These are phyloP conservation scores for Drosophila biarmipes DNA, from an alignment of 1,140 invertebrate genomes.

Conservation along the genomic window DNA sequence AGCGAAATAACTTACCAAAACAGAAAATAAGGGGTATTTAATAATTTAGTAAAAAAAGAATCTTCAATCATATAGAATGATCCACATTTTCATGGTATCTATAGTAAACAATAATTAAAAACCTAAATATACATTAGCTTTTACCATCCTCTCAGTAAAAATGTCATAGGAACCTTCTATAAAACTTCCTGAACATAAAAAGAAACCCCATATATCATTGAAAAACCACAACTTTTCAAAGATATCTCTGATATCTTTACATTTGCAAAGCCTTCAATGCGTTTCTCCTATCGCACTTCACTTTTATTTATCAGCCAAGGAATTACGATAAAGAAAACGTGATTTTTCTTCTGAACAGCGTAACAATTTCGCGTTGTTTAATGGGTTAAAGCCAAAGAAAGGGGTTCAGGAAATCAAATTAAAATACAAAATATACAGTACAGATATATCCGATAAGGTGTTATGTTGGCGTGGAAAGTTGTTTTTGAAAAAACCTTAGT, in stretches of 20 bases:
- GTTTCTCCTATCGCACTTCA: slow-evolving; percentile 6
- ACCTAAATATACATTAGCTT: too few relatives aligned
- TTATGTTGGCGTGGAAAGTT: not conserved
- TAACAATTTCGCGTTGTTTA: slow-evolving; percentile 42
- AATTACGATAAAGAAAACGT: slow-evolving; percentile 38
- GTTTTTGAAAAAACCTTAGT: too few relatives aligned
- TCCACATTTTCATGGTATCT: too few relatives aligned
- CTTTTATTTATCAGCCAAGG: slow-evolving; percentile 15
- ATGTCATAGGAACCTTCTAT: not conserved
- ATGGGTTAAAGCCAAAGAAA: slow-evolving; percentile 11
- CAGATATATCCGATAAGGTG: slow-evolving; percentile 21
- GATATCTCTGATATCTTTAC: not conserved
- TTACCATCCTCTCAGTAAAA: too few relatives aligned
- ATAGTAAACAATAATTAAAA: too few relatives aligned
- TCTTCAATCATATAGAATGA: too few relatives aligned
- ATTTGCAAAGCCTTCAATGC: slow-evolving; percentile 4
- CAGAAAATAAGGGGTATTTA: too few relatives aligned
- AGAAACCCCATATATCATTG: slow-evolving; percentile 1
- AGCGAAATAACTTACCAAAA: too few relatives aligned
- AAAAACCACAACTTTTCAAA: not conserved
- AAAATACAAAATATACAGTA: slow-evolving; percentile 21
- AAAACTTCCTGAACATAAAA: not conserved
- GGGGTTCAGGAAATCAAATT: slow-evolving; percentile 7
- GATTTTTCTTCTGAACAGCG: not conserved
- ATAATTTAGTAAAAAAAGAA: too few relatives aligned